These are phyloP conservation scores for Cyrtonyx montezumae DNA, from an alignment of 2,113 vertebrate genomes.

Conservation along the genomic window DNA sequence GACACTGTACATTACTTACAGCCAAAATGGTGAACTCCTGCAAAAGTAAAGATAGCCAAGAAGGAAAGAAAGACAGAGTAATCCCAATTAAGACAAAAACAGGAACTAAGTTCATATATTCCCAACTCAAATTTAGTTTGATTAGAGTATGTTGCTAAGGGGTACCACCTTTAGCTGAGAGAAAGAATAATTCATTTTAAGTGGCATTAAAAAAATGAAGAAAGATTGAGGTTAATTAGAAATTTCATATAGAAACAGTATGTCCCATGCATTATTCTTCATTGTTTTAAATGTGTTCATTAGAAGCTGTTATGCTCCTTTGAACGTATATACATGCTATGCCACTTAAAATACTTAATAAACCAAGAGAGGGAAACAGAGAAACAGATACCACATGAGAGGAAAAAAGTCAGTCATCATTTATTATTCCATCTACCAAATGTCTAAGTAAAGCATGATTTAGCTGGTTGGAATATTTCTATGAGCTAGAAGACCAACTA, in stretches of 20 bases:
- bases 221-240: background rate
- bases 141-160: slow-evolving; percentile 7
- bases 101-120: slow-evolving; percentile 5
- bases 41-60: slow-evolving; percentile 88
- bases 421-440: background rate
- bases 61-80: slow-evolving; percentile 86
- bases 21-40: slow-evolving; percentile 93
- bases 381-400: background rate
- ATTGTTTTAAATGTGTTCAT: background rate
- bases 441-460: background rate
- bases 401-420: background rate
- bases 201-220: slow-evolving; percentile 15
- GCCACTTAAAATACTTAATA: slow-evolving; percentile 21
- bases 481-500: background rate
- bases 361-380: background rate
- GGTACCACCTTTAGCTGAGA: background rate
- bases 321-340: background rate
- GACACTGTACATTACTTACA: slow-evolving; percentile 91
- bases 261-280: background rate
- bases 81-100: slow-evolving; percentile 70
- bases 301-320: background rate
- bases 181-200: slow-evolving; percentile 40
- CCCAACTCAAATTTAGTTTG: background rate
- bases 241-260: background rate
- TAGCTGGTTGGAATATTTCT: background rate